A percentile compares a stretch with the other conserved stretches of the same genome.
phyloP scores from a whole-genome alignment of 2,797 vertebrate species.

The Novumbra hubbsi region DNA sequence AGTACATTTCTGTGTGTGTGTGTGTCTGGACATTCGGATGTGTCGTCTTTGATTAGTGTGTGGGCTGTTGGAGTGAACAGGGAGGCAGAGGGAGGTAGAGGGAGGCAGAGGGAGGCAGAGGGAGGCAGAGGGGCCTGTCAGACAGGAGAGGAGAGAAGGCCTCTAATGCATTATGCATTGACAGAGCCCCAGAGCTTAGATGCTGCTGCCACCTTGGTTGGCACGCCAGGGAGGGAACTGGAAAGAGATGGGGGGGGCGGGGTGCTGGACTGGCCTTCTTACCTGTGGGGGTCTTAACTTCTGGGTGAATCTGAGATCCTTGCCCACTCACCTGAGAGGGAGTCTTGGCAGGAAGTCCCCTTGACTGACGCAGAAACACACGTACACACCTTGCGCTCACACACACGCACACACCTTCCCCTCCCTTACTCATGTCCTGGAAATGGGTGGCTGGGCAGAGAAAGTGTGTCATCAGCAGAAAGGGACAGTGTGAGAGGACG shows the following conservation, averaged over 20 bases:
- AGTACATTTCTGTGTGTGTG: slow-evolving; percentile 97
- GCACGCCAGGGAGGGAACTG: slow-evolving; percentile 67
- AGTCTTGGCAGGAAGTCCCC: slow-evolving; percentile 21
- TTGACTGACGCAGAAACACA: slow-evolving; percentile 34
- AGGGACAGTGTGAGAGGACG: slow-evolving; percentile 66
- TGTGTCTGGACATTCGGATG: slow-evolving; percentile 94
- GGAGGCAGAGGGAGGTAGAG: slow-evolving; percentile 83
- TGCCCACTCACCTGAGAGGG: slow-evolving; percentile 29
- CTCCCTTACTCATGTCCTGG: slow-evolving; percentile 52
- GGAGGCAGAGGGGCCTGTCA: slow-evolving; percentile 93
- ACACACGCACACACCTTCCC: slow-evolving; percentile 23
- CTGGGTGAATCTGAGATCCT: slow-evolving; percentile 12
- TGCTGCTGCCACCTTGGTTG: slow-evolving; percentile 69
- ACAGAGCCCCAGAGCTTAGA: slow-evolving; percentile 82
- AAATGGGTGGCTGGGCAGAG: slow-evolving; percentile 71
- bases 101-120: slow-evolving; percentile 83
- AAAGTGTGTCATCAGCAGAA: slow-evolving; percentile 77
- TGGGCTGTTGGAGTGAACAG: slow-evolving; percentile 85
- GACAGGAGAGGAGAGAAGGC: slow-evolving; percentile 84
- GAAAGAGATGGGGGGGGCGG: not conserved
- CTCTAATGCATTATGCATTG: slow-evolving; percentile 98
- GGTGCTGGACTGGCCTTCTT: slow-evolving; percentile 79
- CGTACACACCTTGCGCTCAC: slow-evolving; percentile 32
- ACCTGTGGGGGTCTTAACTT: slow-evolving; percentile 59
- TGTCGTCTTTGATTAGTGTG: slow-evolving; percentile 98